phyloP scores from a whole-genome alignment of 2,888 invertebrate species.

The Tenodera sinensis region DNA sequence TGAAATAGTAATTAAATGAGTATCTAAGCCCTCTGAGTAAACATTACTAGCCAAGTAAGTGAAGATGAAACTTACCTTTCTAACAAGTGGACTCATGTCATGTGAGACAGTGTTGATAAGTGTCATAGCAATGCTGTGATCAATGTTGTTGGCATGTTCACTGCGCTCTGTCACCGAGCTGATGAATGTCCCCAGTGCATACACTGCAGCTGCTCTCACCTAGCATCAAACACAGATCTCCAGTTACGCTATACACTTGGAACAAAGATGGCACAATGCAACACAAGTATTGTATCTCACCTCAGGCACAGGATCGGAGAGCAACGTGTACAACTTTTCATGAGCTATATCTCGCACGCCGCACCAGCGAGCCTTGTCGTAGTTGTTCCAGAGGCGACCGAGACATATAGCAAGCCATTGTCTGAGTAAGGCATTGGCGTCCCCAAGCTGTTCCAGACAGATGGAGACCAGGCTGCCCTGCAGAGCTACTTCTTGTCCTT shows the following conservation, averaged over 20 bases:
- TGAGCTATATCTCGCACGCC: constrained; percentile 95
- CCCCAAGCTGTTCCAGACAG: constrained; percentile 84
- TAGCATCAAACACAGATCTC: constrained; percentile 38
- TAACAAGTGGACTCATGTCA: constrained; percentile 86
- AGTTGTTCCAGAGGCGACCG: constrained; percentile 86
- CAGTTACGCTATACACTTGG: not conserved
- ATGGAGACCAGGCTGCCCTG: constrained; percentile 87
- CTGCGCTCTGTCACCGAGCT: constrained; percentile 78
- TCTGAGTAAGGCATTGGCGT: constrained; percentile 62
- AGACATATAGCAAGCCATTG: constrained; percentile 93
- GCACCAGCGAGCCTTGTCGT: constrained; percentile 87
- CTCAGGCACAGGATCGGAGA: constrained; percentile 82
- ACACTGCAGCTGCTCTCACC: constrained; percentile 90
- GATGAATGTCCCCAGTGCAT: constrained; percentile 91
- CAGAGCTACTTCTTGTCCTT: constrained; percentile 86
- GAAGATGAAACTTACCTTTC: constrained; percentile 59
- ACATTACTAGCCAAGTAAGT: too few relatives aligned
- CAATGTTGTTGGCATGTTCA: constrained; percentile 91
- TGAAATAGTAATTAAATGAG: too few relatives aligned
- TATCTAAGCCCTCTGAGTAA: too few relatives aligned
- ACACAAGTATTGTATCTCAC: constrained; percentile 46
- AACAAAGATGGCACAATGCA: not conserved
- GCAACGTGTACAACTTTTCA: constrained; percentile 81
- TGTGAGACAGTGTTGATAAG: constrained; percentile 71
- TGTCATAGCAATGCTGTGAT: constrained; percentile 87